Evolutionary conservation across 2,888 invertebrate genomes (phyloP).

Genomic region (Labia minor): DNA sequence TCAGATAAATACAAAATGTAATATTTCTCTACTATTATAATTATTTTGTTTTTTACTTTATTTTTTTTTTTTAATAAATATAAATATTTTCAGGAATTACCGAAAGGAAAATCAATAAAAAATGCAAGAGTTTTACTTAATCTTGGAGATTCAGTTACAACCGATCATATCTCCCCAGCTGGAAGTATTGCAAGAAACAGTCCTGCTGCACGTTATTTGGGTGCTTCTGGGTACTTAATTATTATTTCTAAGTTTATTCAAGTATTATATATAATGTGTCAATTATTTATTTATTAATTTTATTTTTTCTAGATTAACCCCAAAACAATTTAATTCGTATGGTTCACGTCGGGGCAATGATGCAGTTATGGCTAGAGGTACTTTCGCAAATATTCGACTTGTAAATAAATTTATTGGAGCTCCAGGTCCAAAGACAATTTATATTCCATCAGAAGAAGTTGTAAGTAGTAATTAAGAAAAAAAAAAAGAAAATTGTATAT

Average conservation of each 20-base stretch:
- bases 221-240: slow-evolving; percentile 32
- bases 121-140: slow-evolving; percentile 73
- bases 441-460: slow-evolving; percentile 77
- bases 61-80: no score
- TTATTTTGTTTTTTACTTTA: no score
- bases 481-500: no score
- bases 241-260: not conserved
- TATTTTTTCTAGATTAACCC: slow-evolving; percentile 53
- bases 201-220: slow-evolving; percentile 76
- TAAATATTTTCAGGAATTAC: slow-evolving; percentile 43
- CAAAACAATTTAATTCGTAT: slow-evolving; percentile 95
- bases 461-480: slow-evolving; percentile 37
- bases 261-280: no score
- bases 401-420: slow-evolving; percentile 76
- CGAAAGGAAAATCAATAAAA: slow-evolving; percentile 47
- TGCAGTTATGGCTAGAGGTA: slow-evolving; percentile 93
- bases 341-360: slow-evolving; percentile 96
- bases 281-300: not conserved
- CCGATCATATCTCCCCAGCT: slow-evolving; percentile 97
- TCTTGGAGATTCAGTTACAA: slow-evolving; percentile 93
- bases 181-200: slow-evolving; percentile 93
- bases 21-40: no score
- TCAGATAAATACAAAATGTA: no score
- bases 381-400: slow-evolving; percentile 94
- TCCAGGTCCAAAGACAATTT: slow-evolving; percentile 74